Evolutionary conservation across 2,113 vertebrate genomes (phyloP).

Genomic region (Syrmaticus mikado): DNA sequence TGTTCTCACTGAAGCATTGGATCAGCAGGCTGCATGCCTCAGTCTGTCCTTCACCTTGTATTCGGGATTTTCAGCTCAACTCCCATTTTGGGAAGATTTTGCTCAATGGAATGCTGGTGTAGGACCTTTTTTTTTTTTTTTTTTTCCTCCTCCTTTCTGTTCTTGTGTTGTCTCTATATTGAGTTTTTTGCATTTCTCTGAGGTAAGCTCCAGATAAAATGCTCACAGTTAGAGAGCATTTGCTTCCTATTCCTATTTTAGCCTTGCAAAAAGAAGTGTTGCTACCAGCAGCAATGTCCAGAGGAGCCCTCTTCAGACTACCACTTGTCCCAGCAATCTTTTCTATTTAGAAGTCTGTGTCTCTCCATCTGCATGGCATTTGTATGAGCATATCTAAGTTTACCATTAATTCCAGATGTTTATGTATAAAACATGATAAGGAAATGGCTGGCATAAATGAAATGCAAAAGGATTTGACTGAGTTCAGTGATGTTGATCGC

Average conservation of each 20-base stretch:
- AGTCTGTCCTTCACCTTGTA: slow-evolving; percentile 72
- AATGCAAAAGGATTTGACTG: not conserved
- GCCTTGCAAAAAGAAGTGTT: not conserved
- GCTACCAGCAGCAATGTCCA: slow-evolving; percentile 9
- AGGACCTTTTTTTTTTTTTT: too few relatives aligned
- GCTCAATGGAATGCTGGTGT: not conserved
- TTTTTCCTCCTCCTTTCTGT: not conserved
- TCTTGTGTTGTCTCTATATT: slow-evolving; percentile 4
- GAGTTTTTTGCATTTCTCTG: not conserved
- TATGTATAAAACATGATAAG: not conserved
- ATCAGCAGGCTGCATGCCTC: slow-evolving; percentile 50
- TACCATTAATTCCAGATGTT: not conserved
- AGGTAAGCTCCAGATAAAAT: not conserved
- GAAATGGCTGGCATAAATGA: not conserved
- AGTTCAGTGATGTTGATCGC: not conserved
- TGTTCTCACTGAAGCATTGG: slow-evolving; percentile 76
- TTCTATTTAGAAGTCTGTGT: not conserved
- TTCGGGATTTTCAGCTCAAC: slow-evolving; percentile 30
- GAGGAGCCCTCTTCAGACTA: not conserved
- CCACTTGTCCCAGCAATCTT: not conserved
- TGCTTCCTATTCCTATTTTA: not conserved
- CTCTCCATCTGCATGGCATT: not conserved
- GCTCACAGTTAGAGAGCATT: not conserved
- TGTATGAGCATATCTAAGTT: not conserved
- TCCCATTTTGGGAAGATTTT: not conserved